phyloP scores from a whole-genome alignment of 2,888 invertebrate species.

The Laspeyria flexula region DNA sequence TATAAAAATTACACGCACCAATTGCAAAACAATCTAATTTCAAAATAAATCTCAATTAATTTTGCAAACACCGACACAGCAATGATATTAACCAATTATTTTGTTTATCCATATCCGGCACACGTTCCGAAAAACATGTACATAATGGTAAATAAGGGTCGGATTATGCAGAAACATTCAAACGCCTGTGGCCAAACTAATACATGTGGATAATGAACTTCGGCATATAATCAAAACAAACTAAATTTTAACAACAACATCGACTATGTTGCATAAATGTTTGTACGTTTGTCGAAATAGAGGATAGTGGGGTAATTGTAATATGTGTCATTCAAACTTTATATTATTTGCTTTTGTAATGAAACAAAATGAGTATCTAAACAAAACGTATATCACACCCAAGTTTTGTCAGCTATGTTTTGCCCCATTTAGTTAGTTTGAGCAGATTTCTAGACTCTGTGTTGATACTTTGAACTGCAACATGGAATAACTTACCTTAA shows the following conservation, averaged over 20 bases:
- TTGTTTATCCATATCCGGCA: not conserved
- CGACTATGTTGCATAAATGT: slow-evolving; percentile 1
- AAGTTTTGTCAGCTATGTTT: no score
- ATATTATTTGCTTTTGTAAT: no score
- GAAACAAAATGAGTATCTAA: no score
- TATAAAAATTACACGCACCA: no score
- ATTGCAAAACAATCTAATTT: no score
- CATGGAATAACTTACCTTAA: no score
- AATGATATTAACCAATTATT: not conserved
- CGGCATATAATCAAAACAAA: slow-evolving; percentile 16
- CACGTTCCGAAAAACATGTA: slow-evolving; percentile 3
- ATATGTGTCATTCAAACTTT: not conserved
- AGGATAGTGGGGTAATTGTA: not conserved
- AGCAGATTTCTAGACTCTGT: no score
- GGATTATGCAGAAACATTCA: slow-evolving; percentile 10
- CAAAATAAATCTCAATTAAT: no score
- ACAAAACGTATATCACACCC: no score
- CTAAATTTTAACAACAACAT: slow-evolving; percentile 15
- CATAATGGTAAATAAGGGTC: not conserved
- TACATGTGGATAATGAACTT: slow-evolving; percentile 19
- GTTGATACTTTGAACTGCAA: no score
- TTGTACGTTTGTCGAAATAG: not conserved
- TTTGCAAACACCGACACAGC: no score
- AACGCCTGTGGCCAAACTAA: slow-evolving; percentile 12
- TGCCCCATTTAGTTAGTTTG: no score